These are phyloP conservation scores for Ctenoplectra terminalis DNA, from an alignment of 1,140 invertebrate genomes.

Conservation along the genomic window DNA sequence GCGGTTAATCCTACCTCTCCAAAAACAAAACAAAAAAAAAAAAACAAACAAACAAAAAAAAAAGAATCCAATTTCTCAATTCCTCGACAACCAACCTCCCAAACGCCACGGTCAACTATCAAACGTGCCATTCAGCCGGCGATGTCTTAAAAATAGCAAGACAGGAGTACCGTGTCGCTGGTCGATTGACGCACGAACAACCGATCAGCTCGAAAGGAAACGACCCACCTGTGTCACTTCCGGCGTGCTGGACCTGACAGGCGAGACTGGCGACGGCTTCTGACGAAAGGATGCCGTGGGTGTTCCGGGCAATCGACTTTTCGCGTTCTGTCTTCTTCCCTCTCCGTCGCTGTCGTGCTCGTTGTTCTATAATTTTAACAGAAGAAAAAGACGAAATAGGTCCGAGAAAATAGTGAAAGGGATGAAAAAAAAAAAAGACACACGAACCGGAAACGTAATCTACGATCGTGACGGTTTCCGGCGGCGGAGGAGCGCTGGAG, in stretches of 20 bases:
- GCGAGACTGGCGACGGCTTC: constrained; percentile 60
- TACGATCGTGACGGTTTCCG: background rate
- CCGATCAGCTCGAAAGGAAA: background rate
- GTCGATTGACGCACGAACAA: background rate
- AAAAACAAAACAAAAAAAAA: no score
- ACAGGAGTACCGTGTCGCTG: background rate
- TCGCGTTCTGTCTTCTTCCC: constrained; percentile 58
- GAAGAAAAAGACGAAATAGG: background rate
- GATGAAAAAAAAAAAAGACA: no score
- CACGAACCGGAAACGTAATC: background rate
- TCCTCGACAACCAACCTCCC: no score
- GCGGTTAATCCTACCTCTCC: no score
- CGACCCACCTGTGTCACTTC: constrained; percentile 76
- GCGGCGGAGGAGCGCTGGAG: background rate
- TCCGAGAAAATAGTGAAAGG: background rate
- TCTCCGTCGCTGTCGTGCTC: constrained; percentile 65
- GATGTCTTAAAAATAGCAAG: background rate
- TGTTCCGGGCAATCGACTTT: constrained; percentile 59
- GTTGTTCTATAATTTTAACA: constrained; percentile 60
- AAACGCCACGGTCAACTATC: no score
- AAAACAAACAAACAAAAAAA: no score
- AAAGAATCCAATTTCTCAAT: no score
- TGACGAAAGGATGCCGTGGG: constrained; percentile 70
- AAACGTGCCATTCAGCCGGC: no score
- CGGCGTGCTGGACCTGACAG: constrained; percentile 65